Evolutionary conservation across 2,888 invertebrate species (phyloP).

Genomic region (Hanleya hanleyi): DNA sequence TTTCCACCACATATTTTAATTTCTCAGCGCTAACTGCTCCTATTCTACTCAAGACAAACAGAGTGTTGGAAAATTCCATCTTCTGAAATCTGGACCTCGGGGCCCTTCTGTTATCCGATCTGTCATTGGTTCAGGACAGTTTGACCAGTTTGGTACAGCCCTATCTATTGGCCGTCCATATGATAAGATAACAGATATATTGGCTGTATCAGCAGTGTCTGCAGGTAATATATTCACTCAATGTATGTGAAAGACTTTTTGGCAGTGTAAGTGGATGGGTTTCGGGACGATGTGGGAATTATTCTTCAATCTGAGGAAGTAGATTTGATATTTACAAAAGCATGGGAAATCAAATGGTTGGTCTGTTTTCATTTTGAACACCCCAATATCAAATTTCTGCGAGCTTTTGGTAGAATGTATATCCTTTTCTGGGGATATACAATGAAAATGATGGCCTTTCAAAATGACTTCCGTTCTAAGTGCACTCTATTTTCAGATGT

Average conservation of each 20-base stretch:
- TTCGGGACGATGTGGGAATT: too few species aligned
- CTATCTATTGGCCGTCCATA: slow-evolving; percentile 51
- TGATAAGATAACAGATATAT: slow-evolving; percentile 32
- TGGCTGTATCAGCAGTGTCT: slow-evolving; percentile 48
- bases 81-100: slow-evolving; percentile 20
- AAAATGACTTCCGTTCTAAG: not conserved
- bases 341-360: too few species aligned
- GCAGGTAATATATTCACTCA: not conserved
- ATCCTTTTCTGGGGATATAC: not conserved
- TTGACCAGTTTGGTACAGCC: slow-evolving; percentile 45
- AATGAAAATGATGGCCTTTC: not conserved
- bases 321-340: not conserved
- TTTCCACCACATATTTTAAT: not conserved
- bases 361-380: too few species aligned
- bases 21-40: slow-evolving; percentile 46
- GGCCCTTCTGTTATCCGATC: slow-evolving; percentile 5
- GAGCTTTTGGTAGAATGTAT: not conserved
- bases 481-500: slow-evolving; percentile 32
- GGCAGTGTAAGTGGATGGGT: not conserved
- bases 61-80: slow-evolving; percentile 40
- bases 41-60: slow-evolving; percentile 45
- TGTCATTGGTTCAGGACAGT: slow-evolving; percentile 33
- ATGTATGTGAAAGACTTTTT: too few species aligned
- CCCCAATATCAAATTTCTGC: not conserved
- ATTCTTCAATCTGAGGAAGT: too few species aligned